Evolutionary conservation across 2,888 invertebrate genomes (phyloP).

Genomic region (Andricus quercusramuli): DNA sequence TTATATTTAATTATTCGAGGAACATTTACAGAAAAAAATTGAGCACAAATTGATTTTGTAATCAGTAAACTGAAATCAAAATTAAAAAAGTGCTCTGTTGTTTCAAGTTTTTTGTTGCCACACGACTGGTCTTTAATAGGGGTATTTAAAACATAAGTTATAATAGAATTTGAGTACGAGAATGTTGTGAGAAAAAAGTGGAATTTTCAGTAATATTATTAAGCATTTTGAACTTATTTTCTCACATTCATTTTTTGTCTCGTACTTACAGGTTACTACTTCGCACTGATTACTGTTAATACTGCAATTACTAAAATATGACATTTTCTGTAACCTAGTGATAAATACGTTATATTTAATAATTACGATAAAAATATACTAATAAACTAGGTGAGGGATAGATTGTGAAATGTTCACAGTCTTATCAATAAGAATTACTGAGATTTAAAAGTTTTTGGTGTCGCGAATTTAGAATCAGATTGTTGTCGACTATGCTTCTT

Average conservation of each 20-base stretch:
- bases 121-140: constrained; percentile 10
- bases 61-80: background rate
- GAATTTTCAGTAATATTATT: constrained; percentile 2
- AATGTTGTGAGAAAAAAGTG: background rate
- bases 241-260: background rate
- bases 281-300: constrained; percentile 4
- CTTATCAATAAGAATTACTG: constrained; percentile 2
- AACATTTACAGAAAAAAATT: constrained; percentile 2
- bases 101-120: background rate
- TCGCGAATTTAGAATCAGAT: constrained; percentile 35
- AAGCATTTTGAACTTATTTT: background rate
- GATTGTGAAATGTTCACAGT: constrained; percentile 14
- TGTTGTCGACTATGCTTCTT: constrained; percentile 23
- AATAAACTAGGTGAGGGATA: constrained; percentile 14
- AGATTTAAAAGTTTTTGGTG: constrained; percentile 6
- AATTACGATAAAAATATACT: constrained; percentile 14
- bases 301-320: constrained; percentile 10
- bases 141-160: constrained; percentile 21
- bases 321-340: constrained; percentile 11
- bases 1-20: constrained; percentile 25
- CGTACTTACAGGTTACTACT: background rate
- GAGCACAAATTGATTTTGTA: background rate
- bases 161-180: background rate
- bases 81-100: background rate
- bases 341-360: constrained; percentile 22